Base-by-base conservation (phyloP, 2,113 vertebrate species). In the Garra rufa region DNA sequence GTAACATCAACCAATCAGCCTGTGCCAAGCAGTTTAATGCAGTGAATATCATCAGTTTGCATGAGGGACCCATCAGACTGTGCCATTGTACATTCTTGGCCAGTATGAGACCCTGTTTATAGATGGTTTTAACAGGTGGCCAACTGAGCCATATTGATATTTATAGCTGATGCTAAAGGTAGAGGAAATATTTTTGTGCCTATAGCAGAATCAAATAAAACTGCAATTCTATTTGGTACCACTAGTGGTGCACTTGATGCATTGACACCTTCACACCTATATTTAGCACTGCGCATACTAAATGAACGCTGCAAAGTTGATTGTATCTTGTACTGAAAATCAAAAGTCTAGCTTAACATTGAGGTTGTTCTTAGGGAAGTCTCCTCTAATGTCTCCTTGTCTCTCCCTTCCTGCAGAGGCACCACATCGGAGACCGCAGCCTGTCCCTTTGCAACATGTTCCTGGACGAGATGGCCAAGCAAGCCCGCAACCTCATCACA, bases 401-500 rank as follows among this genome's bases (percentile, higher is more conserved):
- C 74, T 38, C 30, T 71, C 9, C 38, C 14, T n/a, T 44, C 73
- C 21, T 78, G n/a, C 91, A 99, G 98, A 93, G 98, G 52, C 98
- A 99, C 92, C 98, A 99, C 88, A 99, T 99, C 89, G 97, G 98
- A 10, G 98, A 99, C 77, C 98, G 98, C 13, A 99, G 98, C 87
- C 95, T 99, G 65, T 99, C 98, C 6, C 90, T 99, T 87, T 99
- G 98, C 90, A 99, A 99, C 94, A 99, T 99, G 98, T 99, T 99
- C 92, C 91, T 99, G 93, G 98, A 99, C 86, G 98, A 99, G 93
- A 99, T 99, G 98, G 98, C 98, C 14, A 99, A 99, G 82, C 98
- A 99, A 88, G 98, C 98, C 87, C 93, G 98, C 74, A 99, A 99
- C 93, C 96, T 99, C 83, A 99, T 99, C 91, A 99, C 98, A 13